Evolutionary conservation across 2,113 vertebrate species (phyloP), one percentile per base, ranked within the genome.

Genomic region (Oophaga pumilio): DNA sequence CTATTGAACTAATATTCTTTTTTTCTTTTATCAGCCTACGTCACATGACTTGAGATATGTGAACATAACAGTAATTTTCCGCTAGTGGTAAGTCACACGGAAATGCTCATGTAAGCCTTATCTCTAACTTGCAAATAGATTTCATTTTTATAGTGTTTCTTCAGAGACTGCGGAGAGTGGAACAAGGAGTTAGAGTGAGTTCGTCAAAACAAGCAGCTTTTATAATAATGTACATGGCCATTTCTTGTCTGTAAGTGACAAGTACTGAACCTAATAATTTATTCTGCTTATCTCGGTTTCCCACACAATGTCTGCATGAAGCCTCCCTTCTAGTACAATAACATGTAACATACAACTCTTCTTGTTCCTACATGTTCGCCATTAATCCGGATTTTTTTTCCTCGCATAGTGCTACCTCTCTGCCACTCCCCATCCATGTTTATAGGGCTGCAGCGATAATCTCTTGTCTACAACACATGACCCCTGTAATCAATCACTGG

Each of bases 21-120:
- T 22, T 73, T 73, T n/a, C n/a, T n/a, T 78, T 86, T 86, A 57
- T 86, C 85, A 68, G 62, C 24, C 71, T 80, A 69, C 1, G 50
- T 69, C 49, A 74, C 20, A 64, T 77, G 50, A 71, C 64, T 80
- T 80, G 49, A 86, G 85, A 80, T 79, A 79, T 43, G 76, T 77
- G 57, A 78, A 66, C 73, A 22, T 43, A 20, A 56, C 74, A 77
- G 59, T 71, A 20, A 33, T 80, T 86, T 86, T 86, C 85, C 85
- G 33, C 76, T 86, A 62, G 49, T 43, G 49, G 78, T 56, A 79
- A 74, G n/a, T 78, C 73, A 64, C 52, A 69, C 50, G 11, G 76
- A 80, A 69, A 53, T n/a, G n/a, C 60, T 86, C 50, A 79, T 43
- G 52, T 66, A 80, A 69, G 85, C n/a, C 62, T 57, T 86, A 57